Evolutionary conservation across 1,140 invertebrate genomes (phyloP), one percentile per base, ranked within the genome.

Genomic region (Hylaeus anthracinus): DNA sequence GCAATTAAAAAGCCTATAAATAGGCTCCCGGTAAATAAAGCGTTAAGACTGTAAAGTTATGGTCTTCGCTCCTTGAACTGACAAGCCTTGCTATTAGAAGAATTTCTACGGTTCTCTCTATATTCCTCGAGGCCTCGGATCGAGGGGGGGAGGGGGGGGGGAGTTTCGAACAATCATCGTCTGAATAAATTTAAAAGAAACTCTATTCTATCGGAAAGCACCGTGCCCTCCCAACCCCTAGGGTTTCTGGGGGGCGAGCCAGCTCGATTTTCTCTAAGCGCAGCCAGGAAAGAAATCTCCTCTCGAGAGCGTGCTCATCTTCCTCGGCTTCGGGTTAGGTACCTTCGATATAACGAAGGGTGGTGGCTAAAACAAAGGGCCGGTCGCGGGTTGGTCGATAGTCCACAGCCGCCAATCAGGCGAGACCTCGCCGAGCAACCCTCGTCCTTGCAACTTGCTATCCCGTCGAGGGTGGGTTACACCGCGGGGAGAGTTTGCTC

Each of bases 311-410:
- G 84, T 86, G 70, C 77, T 79, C 77, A 58, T 86, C 83, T 85
- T 84, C 75, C 83, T 72, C 69, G 78, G 80, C 69, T 86, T 82
- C 79, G 72, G 76, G 83, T 86, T 82, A 75, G 79, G 78, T 86
- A 86, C 74, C 84, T 84, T 82, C 83, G 74, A 85, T 86, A 82
- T 73, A 61, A 83, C 79, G 77, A 83, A 88, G 91, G 91, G 90
- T 92, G 92, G 90, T 91, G 90, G 91, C 90, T 93, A 92, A 93
- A 93, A 93, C 92, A 93, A 93, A 93, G 87, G 86, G 88, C 85
- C 83, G 90, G 88, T 90, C 89, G 87, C 86, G 87, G 91, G 91
- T 91, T 93, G 92, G 92, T 93, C 92, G 92, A 93, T 93, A 93
- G 92, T 91, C 88, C 87, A 86, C 86, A 76, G 86, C 87, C 91